A percentile compares a stretch with the other conserved stretches of the same genome.
Evolutionary conservation across 2,888 invertebrate species (phyloP).

Genomic region (Orgyia antiqua): DNA sequence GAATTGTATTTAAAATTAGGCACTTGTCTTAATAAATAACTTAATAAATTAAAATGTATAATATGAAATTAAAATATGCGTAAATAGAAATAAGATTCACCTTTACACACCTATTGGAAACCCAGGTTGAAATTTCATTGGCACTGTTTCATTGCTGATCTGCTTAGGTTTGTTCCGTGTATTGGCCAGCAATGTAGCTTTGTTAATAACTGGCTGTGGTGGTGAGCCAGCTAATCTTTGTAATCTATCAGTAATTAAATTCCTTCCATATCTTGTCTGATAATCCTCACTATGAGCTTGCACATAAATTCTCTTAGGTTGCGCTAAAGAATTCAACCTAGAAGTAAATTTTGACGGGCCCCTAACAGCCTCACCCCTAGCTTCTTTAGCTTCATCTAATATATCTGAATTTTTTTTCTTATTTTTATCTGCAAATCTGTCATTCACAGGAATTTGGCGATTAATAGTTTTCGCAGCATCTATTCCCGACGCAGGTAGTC

Average conservation of each 20-base stretch:
- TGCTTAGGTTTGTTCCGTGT: conserved; percentile 26
- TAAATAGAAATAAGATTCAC: conserved; percentile 45
- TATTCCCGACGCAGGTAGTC: conserved; percentile 3
- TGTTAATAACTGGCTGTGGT: conserved; percentile 17
- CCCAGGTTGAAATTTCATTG: conserved; percentile 29
- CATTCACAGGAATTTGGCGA: conserved; percentile 23
- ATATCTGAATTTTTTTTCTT: conserved; percentile 50
- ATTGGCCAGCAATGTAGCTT: conserved; percentile 13
- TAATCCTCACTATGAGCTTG: conserved; percentile 53
- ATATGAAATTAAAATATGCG: not conserved
- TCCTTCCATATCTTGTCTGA: conserved; percentile 43
- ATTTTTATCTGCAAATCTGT: conserved; percentile 29
- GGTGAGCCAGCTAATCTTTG: conserved; percentile 33
- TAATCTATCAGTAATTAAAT: conserved; percentile 37
- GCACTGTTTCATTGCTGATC: conserved; percentile 16
- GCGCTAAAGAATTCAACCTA: conserved; percentile 56
- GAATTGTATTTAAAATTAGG: not conserved
- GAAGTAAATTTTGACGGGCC: conserved; percentile 52
- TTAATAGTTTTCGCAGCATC: conserved; percentile 23
- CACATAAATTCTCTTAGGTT: conserved; percentile 56
- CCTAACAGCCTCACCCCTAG: conserved; percentile 65
- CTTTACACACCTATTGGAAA: conserved; percentile 66
- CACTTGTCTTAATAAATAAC: not conserved
- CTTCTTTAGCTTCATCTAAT: conserved; percentile 63
- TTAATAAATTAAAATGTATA: not conserved